Percentiles rank a stretch among this genome's conserved stretches.
phyloP scores from a whole-genome alignment of 2,113 vertebrate genomes.

The Pampusana beccarii region DNA sequence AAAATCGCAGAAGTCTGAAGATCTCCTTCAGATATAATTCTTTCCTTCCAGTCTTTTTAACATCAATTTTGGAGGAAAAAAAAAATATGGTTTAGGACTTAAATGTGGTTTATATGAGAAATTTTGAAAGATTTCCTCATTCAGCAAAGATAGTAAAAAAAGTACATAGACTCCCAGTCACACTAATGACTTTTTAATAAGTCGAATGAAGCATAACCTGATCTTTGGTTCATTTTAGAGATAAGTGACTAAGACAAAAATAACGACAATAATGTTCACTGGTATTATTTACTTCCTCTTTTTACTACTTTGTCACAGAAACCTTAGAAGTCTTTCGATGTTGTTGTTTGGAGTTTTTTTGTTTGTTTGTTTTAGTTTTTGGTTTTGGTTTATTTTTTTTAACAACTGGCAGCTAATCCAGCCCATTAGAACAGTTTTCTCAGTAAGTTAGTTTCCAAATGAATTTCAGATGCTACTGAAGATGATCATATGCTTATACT shows the following conservation, averaged over 20 bases:
- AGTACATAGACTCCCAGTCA: neutral
- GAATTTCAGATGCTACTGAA: neutral
- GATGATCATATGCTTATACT: neutral
- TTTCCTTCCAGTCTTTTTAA: neutral
- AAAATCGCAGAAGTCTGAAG: neutral
- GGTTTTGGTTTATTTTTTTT: neutral
- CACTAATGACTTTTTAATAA: neutral
- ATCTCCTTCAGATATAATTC: neutral
- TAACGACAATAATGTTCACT: neutral
- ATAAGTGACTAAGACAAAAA: neutral
- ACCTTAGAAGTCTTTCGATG: neutral
- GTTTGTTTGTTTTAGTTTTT: neutral
- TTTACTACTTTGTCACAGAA: neutral
- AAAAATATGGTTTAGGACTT: neutral
- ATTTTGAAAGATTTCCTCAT: neutral
- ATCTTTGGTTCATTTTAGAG: neutral
- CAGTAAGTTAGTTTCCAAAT: neutral
- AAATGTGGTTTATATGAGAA: neutral
- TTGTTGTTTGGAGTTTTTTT: no score
- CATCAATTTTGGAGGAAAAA: neutral
- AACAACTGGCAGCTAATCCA: neutral
- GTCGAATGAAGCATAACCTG: neutral
- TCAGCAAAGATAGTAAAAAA: neutral
- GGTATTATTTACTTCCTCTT: neutral
- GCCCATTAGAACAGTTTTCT: neutral